These are phyloP conservation scores for Girardinus metallicus DNA, from an alignment of 2,797 vertebrate genomes.

Conservation along the genomic window DNA sequence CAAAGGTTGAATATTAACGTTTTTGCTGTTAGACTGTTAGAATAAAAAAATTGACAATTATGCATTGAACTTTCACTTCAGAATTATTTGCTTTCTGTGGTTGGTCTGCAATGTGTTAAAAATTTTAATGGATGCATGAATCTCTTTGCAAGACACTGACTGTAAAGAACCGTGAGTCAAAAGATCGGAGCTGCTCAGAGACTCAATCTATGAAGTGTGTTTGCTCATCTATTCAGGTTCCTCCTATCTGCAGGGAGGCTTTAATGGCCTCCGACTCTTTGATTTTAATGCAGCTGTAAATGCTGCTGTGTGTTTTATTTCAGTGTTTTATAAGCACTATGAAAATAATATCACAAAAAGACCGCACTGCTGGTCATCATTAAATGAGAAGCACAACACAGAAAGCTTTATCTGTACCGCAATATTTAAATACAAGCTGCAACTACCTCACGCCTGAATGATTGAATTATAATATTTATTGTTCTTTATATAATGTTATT, in stretches of 20 bases:
- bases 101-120: too few species aligned
- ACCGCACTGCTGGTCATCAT: conserved; percentile 13
- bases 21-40: too few species aligned
- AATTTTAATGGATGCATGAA: background rate
- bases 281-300: conserved; percentile 41
- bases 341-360: conserved; percentile 29
- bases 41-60: too few species aligned
- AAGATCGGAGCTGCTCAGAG: conserved; percentile 12
- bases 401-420: conserved; percentile 5
- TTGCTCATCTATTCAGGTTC: conserved; percentile 17
- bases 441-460: conserved; percentile 8
- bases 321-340: conserved; percentile 46
- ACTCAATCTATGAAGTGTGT: conserved; percentile 44
- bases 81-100: too few species aligned
- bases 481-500: conserved; percentile 30
- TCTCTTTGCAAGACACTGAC: background rate
- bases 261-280: conserved; percentile 9
- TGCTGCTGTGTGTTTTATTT: conserved; percentile 37
- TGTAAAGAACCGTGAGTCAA: conserved; percentile 46
- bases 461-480: conserved; percentile 42
- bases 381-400: conserved; percentile 26
- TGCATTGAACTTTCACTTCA: too few species aligned
- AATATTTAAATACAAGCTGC: conserved; percentile 26
- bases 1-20: too few species aligned
- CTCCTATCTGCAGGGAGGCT: conserved; percentile 25